Evolutionary conservation across 2,888 invertebrate genomes (phyloP), one percentile per base, ranked within the genome.

Genomic region (Fragum fragum): DNA sequence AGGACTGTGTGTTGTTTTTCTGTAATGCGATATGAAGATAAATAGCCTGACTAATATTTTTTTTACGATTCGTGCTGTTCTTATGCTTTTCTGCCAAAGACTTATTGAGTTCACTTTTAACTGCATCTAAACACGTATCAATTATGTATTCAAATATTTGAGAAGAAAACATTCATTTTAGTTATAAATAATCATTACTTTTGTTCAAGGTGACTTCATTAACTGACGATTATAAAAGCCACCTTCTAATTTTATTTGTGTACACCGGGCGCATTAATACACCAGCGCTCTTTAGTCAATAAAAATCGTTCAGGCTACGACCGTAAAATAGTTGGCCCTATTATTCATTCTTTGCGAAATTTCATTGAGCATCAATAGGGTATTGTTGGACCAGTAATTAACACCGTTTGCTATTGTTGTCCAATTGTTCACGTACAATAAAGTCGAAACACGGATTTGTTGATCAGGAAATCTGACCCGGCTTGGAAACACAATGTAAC

Each of bases 401-500:
- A 86, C 86, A 86, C 86, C 72, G 71, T 68, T 79, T 73, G n/a
- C 52, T 52, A 81, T 86, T 83, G 79, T 83, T 81, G 36, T 36
- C 52, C 88, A 76, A 92, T 86, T 83, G 83, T 81, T 81, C 55
- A 11, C 39, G 85, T 73, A 92, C 91, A 91, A 92, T 86, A 73
- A 75, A 39, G 63, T 72, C 81, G 88, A 89, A 90, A 81, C 83
- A 74, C 76, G 73, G 83, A 83, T 81, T 83, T 81, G 79, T 86
- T 81, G 78, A 74, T 75, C 77, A 61, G 71, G 77, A 74, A 81
- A 81, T 66, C 75, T 28, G 75, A 81, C 52, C 77, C 79, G 32
- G 16, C n/a, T 39, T 76, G 32, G 71, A 81, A 86, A 79, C 78
- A 80, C 73, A 73, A 76, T 80, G 85, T 80, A 85, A 85, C 80